These are phyloP conservation scores for Athene noctua DNA, from an alignment of 2,113 vertebrate genomes.

Conservation along the genomic window DNA sequence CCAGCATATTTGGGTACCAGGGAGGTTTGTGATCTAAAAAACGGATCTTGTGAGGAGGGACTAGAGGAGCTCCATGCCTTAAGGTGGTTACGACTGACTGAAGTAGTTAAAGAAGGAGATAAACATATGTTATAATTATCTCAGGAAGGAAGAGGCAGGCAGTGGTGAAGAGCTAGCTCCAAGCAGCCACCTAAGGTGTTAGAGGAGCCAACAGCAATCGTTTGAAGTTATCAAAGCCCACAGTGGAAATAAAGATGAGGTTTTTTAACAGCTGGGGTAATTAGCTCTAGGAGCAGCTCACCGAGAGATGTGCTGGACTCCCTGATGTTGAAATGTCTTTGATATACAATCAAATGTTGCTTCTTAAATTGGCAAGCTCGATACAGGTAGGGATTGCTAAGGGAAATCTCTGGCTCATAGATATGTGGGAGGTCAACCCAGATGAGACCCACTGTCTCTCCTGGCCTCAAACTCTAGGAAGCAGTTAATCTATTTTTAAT, in stretches of 20 bases:
- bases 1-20: background rate
- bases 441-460: background rate
- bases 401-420: background rate
- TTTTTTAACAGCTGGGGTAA: background rate
- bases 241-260: background rate
- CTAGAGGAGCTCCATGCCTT: accelerated
- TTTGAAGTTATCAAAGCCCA: background rate
- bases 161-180: background rate
- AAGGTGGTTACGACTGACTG: background rate
- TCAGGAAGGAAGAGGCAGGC: background rate
- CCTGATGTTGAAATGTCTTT: background rate
- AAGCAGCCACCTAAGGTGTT: background rate
- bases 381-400: background rate
- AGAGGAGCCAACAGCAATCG: background rate
- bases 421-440: background rate
- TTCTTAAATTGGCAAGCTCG: background rate
- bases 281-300: background rate
- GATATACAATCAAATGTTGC: background rate
- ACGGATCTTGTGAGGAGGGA: background rate
- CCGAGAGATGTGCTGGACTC: background rate
- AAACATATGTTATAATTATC: background rate
- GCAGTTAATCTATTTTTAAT: background rate
- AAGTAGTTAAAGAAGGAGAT: background rate
- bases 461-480: background rate
- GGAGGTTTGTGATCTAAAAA: background rate